Evolutionary conservation across 2,113 vertebrate genomes (phyloP), one percentile per base, ranked within the genome.

Genomic region (Mus spicilegus): DNA sequence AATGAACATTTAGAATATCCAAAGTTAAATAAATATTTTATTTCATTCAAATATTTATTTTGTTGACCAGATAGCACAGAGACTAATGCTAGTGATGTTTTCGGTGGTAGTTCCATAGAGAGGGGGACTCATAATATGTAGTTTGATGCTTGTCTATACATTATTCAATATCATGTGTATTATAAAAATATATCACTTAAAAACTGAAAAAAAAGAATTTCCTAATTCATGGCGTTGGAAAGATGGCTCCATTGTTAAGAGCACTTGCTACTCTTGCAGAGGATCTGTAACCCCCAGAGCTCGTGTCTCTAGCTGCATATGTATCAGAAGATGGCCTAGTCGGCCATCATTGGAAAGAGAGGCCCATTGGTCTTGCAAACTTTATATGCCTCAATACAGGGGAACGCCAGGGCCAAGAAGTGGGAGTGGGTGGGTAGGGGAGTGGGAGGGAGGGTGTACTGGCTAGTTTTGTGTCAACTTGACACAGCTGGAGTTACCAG

Each of bases 191-290:
- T 7, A 90, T 39, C 56, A 7, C 56, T 94, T 87, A 33, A 73
- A 92, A 78, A 89, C 16, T 91, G 20, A 42, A 26, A 78, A 94
- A n/a, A n/a, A 77, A 19, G 33, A 46, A 39, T 94, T 76, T 81
- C 14, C 30, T 95, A 54, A 77, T 24, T 89, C n/a, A 16, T 61
- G n/a, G 54, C 1, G 22, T 28, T 82, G 6, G 5, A 28, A 61
- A 82, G 54, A 61, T 61, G 36, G 22, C 54, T 61, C 36, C 8
- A 6, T 61, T 1, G 36, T 39, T 39, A 39, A 61, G 54, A 82
- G 24, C 12, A 58, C 54, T 14, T 58, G 36, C 54, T 82, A 36
- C 54, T 58, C 20, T 82, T 82, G 36, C 36, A 82, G 17, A 82
- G 36, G 36, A 42, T 42, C 42, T 42, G 42, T 42, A 42, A 42